phyloP scores from a whole-genome alignment of 2,888 invertebrate species.

The Steinernema scapterisci region DNA sequence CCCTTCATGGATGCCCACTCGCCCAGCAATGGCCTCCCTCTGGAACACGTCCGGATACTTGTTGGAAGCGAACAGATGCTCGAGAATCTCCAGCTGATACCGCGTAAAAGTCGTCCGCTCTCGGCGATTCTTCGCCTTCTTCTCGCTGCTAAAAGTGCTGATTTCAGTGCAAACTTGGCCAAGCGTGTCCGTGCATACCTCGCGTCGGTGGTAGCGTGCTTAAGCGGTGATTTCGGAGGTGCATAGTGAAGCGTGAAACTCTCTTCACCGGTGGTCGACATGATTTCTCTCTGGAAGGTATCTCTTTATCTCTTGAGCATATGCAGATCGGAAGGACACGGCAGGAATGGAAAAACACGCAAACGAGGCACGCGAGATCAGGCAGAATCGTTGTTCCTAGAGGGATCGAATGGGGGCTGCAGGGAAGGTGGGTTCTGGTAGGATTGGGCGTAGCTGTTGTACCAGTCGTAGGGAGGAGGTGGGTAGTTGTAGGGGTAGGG shows the following conservation, averaged over 20 bases:
- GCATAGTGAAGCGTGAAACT: neutral
- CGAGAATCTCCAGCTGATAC: conserved; percentile 47
- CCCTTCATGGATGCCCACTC: conserved; percentile 51
- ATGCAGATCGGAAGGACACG: too few species aligned
- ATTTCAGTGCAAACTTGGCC: neutral
- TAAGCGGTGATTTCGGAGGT: conserved; percentile 26
- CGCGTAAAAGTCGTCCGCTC: conserved; percentile 55
- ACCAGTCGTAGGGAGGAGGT: conserved; percentile 18
- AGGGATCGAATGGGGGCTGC: neutral
- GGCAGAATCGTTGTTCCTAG: neutral
- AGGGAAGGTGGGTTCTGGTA: neutral
- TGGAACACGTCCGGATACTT: conserved; percentile 57
- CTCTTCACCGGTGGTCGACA: neutral
- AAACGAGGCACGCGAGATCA: conserved; percentile 9
- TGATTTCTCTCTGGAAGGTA: neutral
- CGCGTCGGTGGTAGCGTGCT: neutral
- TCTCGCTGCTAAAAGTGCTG: neutral
- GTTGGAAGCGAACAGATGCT: conserved; percentile 37
- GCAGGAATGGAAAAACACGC: neutral
- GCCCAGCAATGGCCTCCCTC: conserved; percentile 50
- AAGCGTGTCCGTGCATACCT: neutral
- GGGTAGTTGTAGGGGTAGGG: conserved; percentile 9
- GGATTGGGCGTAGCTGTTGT: neutral
- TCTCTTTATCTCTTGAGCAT: neutral
- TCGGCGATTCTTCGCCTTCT: conserved; percentile 42